Percentiles rank a stretch among this genome's conserved stretches.
phyloP scores from a whole-genome alignment of 1,140 invertebrate species.

The Telenomus remus region DNA sequence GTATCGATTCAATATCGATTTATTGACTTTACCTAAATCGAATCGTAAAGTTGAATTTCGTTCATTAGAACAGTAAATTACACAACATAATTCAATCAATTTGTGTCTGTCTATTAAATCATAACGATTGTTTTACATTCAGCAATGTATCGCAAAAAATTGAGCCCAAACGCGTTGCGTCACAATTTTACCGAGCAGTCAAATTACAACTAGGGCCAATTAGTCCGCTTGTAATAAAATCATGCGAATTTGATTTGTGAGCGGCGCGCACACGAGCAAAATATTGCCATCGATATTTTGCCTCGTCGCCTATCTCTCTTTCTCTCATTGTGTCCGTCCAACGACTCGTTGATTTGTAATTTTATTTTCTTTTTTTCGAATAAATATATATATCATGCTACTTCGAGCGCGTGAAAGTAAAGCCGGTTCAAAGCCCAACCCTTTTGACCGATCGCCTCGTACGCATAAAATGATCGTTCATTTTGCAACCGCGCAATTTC shows the following conservation, averaged over 20 bases:
- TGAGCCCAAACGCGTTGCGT: too few species aligned
- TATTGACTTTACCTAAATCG: too few species aligned
- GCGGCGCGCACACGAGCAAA: slow-evolving; percentile 2
- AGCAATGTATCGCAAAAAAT: too few species aligned
- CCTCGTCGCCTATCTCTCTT: slow-evolving; percentile 3
- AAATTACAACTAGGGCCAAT: slow-evolving; percentile 2
- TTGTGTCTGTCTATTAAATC: too few species aligned
- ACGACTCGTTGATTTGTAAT: slow-evolving; percentile 5
- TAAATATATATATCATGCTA: slow-evolving; percentile 1
- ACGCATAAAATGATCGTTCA: neutral
- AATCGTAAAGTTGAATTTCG: too few species aligned
- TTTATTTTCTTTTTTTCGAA: slow-evolving; percentile 1
- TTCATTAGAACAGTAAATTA: too few species aligned
- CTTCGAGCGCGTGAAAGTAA: slow-evolving; percentile 3
- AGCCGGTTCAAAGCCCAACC: slow-evolving; percentile 4
- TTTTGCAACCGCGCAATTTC: neutral
- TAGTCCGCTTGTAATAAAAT: slow-evolving; percentile 16
- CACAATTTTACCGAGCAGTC: too few species aligned
- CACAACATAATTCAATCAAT: too few species aligned
- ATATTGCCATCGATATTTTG: slow-evolving; percentile 4
- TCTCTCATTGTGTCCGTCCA: neutral
- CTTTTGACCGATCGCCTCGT: slow-evolving; percentile 7
- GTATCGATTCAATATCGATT: too few species aligned
- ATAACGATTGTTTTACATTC: too few species aligned
- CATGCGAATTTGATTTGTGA: slow-evolving; percentile 20